Base-by-base conservation (phyloP, 1,140 invertebrate species). In the Bombus confusus region DNA sequence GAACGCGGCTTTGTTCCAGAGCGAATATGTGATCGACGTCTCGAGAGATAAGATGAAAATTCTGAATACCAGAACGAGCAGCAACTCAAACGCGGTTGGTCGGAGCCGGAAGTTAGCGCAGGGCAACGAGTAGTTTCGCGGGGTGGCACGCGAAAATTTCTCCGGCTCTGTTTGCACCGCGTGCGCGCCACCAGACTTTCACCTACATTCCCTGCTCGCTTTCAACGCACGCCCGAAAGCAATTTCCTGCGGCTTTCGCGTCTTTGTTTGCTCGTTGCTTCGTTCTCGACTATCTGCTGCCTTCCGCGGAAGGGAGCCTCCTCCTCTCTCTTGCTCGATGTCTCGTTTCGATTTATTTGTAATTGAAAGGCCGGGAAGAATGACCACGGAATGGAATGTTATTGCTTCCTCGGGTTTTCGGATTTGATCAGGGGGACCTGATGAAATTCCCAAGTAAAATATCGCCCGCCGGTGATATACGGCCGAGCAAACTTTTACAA, bases 201-300 rank as follows among this genome's bases (percentile, higher is more conserved):
- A 34, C 76, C 47, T 39, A 66, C 39, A 73, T 59, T 39, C 43
- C 25, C 43, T 18, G 37, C 57, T 47, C 39, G 57, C 64, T 39
- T 57, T 57, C 79, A 59, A n/a, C 75, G 76, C 81, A 73, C 76
- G 69, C 66, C 47, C 43, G 78, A 85, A 85, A 80, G 57, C 78
- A 85, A 85, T 85, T 85, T 85, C 83, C 83, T 79, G 77, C 41
- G 31, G 83, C 57, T 80, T 66, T 80, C 77, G n/a, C 34, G 34
- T 83, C 73, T 83, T 83, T 83, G 81, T 83, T 83, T 77, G 43
- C 81, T 57, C 73, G 81, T 69, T 69, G 81, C 81, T 28, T 77
- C 81, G 71, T 41, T 66, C 57, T 10, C 39, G 18, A 10, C 52
- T 57, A 34, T 76, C 22, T 78, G 59, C 18, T 10, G 2, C 18